Evolutionary conservation across 2,797 vertebrate species (phyloP).

Genomic region (Leptoclinus maculatus): DNA sequence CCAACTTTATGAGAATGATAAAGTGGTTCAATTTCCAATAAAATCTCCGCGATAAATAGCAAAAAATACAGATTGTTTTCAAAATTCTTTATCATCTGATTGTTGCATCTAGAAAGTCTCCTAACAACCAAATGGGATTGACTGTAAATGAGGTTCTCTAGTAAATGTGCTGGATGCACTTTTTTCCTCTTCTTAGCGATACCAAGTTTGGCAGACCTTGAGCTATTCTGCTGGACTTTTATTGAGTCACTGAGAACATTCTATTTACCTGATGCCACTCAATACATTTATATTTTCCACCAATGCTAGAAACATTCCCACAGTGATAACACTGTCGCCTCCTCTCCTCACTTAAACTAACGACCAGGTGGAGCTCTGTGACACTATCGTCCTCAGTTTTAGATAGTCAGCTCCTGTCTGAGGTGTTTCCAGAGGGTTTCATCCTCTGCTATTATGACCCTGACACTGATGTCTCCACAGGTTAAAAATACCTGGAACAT

Average conservation of each 20-base stretch:
- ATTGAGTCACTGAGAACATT: background rate
- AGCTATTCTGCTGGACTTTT: background rate
- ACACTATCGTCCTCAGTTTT: slow-evolving; percentile 13
- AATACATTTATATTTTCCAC: background rate
- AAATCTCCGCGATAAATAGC: background rate
- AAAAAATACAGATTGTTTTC: background rate
- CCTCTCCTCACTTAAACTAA: slow-evolving; percentile 17
- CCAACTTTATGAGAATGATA: background rate
- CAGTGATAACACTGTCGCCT: background rate
- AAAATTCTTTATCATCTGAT: background rate
- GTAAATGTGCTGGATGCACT: too few relatives aligned
- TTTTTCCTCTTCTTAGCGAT: background rate
- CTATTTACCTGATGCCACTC: background rate
- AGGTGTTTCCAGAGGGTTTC: slow-evolving; percentile 20
- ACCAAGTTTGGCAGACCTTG: background rate
- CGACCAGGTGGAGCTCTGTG: background rate
- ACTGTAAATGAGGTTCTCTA: background rate
- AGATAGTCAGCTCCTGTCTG: slow-evolving; percentile 15
- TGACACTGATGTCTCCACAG: slow-evolving; percentile 46
- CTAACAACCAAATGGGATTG: background rate
- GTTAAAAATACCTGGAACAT: slow-evolving; percentile 73
- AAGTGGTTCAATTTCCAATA: background rate
- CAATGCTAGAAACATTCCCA: background rate
- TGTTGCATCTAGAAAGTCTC: background rate
- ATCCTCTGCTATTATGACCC: slow-evolving; percentile 27